Percentiles rank a stretch among this genome's conserved stretches.
Evolutionary conservation across 2,113 vertebrate genomes (phyloP).

Genomic region (Aspiorhynchus laticeps): DNA sequence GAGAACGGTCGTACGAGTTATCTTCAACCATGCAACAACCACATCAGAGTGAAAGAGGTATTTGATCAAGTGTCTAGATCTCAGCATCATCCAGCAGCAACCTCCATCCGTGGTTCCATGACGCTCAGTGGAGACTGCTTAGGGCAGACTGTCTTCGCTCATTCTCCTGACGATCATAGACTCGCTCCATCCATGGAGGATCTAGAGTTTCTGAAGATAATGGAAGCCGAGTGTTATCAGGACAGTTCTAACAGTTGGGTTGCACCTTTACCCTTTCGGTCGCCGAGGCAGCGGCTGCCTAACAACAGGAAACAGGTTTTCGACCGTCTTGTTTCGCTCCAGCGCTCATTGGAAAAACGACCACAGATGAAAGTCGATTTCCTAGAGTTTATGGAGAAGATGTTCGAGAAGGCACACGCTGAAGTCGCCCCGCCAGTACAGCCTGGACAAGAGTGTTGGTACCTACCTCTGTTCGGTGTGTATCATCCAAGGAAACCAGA

Average conservation of each 20-base stretch:
- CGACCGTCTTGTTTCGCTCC: not conserved
- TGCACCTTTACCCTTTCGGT: constrained; percentile 12
- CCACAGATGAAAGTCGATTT: not conserved
- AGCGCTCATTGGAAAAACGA: not conserved
- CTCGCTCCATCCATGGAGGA: constrained; percentile 1
- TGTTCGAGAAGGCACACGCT: constrained; percentile 25
- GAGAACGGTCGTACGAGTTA: not conserved
- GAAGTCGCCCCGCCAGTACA: constrained; percentile 13
- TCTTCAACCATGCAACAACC: constrained; percentile 7
- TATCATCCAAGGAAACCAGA: too few species aligned
- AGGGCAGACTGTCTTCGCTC: not conserved
- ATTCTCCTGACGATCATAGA: not conserved
- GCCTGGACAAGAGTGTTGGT: too few species aligned
- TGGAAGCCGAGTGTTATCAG: not conserved
- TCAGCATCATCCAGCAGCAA: not conserved
- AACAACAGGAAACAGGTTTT: constrained; percentile 20
- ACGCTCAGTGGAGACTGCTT: not conserved
- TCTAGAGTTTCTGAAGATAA: constrained; percentile 17
- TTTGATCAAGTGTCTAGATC: not conserved
- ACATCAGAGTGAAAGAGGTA: not conserved
- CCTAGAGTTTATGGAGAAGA: constrained; percentile 46
- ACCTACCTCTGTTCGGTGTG: too few species aligned
- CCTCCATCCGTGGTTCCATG: not conserved
- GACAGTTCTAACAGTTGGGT: constrained; percentile 16
- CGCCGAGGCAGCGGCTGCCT: not conserved